Evolutionary conservation across 2,888 invertebrate species (phyloP).

Genomic region (Cryptocephalus moraei): DNA sequence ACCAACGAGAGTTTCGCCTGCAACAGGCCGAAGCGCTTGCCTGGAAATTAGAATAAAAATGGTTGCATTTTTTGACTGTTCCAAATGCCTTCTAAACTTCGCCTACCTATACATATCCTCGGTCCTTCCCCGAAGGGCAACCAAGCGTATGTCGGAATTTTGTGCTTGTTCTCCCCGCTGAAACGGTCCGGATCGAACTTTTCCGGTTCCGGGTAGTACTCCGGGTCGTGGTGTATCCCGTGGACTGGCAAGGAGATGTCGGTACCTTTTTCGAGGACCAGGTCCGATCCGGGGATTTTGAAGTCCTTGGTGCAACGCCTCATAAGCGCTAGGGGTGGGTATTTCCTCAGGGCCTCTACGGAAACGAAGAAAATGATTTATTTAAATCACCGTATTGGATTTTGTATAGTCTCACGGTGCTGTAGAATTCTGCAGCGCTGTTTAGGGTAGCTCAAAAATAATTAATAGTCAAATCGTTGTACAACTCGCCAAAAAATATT

Average conservation of each 20-base stretch:
- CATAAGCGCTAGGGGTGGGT: conserved; percentile 8
- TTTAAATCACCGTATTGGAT: not conserved
- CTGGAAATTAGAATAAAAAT: not conserved
- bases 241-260: conserved; percentile 6
- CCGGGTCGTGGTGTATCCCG: conserved; percentile 10
- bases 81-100: not conserved
- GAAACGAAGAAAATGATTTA: not conserved
- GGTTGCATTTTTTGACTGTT: not conserved
- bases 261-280: conserved; percentile 8
- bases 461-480: too few relatives aligned
- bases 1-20: not conserved
- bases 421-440: too few relatives aligned
- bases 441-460: too few relatives aligned
- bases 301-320: conserved; percentile 9
- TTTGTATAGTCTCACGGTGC: too few relatives aligned
- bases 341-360: conserved; percentile 12
- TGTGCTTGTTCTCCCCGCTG: conserved; percentile 7
- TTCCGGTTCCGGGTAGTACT: conserved; percentile 11
- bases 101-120: conserved; percentile 9
- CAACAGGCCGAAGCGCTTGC: not conserved
- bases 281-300: conserved; percentile 9
- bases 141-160: conserved; percentile 5
- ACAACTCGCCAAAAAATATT: too few relatives aligned
- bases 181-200: conserved; percentile 15
- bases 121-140: conserved; percentile 14